These are phyloP conservation scores for Scomber scombrus DNA, from an alignment of 2,113 vertebrate species.

Conservation along the genomic window DNA sequence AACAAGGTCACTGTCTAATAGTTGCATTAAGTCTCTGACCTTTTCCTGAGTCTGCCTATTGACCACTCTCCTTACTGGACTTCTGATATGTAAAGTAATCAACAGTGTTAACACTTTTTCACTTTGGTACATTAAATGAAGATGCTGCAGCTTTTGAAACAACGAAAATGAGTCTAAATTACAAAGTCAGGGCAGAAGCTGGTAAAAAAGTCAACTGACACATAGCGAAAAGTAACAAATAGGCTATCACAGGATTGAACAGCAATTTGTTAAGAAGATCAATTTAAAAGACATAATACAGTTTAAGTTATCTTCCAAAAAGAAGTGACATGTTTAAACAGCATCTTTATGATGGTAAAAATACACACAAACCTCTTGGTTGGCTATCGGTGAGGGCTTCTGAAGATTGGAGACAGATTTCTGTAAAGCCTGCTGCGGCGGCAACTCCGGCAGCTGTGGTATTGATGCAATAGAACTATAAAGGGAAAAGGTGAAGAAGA, in stretches of 20 bases:
- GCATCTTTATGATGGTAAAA: background rate
- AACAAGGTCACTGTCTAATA: constrained; percentile 7
- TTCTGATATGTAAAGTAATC: background rate
- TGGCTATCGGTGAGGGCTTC: constrained; percentile 93
- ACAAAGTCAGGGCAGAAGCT: no score
- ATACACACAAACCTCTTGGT: constrained; percentile 90
- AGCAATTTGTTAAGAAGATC: no score
- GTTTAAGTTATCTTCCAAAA: background rate
- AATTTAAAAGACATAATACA: background rate
- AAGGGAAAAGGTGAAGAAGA: background rate
- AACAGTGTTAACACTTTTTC: no score
- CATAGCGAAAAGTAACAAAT: no score
- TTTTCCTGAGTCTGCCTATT: background rate
- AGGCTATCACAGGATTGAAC: no score
- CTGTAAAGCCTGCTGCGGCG: constrained; percentile 98
- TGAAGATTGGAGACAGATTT: constrained; percentile 99
- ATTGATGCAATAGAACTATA: constrained; percentile 94
- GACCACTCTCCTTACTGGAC: background rate
- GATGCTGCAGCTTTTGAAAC: no score
- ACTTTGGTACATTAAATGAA: no score
- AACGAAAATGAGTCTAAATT: no score
- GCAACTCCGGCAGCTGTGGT: constrained; percentile 98
- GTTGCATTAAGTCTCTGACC: background rate
- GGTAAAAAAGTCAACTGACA: no score
- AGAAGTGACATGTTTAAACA: background rate